phyloP scores from a whole-genome alignment of 1,140 invertebrate species.

The Branchinecta lindahli region DNA sequence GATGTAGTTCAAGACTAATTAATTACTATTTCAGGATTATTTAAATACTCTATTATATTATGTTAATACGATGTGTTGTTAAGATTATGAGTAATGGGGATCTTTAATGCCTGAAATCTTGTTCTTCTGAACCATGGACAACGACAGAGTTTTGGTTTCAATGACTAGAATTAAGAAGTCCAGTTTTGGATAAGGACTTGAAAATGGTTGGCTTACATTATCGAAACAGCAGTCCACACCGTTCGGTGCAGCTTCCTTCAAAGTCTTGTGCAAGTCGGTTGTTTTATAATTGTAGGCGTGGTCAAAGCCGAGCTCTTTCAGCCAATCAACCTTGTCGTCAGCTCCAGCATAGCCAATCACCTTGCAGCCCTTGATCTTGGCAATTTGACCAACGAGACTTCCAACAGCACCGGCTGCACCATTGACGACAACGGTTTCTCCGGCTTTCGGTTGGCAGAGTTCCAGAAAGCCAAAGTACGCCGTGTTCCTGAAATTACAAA shows the following conservation, averaged over 20 bases:
- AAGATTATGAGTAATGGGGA: too few species aligned
- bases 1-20: too few species aligned
- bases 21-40: too few species aligned
- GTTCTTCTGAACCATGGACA: too few species aligned
- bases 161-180: too few species aligned
- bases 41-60: too few species aligned
- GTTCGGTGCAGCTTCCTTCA: slow-evolving; percentile 46
- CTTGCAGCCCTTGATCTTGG: slow-evolving; percentile 47
- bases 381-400: slow-evolving; percentile 53
- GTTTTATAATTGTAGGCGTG: slow-evolving; percentile 53
- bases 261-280: slow-evolving; percentile 34
- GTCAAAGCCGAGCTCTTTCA: slow-evolving; percentile 49
- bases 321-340: slow-evolving; percentile 50
- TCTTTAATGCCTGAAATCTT: too few species aligned
- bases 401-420: slow-evolving; percentile 48
- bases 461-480: slow-evolving; percentile 56
- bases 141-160: too few species aligned
- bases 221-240: slow-evolving; percentile 57
- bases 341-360: slow-evolving; percentile 54
- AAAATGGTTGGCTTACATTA: slow-evolving; percentile 37
- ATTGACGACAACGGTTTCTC: slow-evolving; percentile 49
- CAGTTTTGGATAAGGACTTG: too few species aligned
- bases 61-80: too few species aligned
- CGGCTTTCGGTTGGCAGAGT: slow-evolving; percentile 45
- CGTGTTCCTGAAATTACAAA: slow-evolving; percentile 39